Evolutionary conservation across 2,888 invertebrate genomes (phyloP).

Genomic region (Agrochola circellaris): DNA sequence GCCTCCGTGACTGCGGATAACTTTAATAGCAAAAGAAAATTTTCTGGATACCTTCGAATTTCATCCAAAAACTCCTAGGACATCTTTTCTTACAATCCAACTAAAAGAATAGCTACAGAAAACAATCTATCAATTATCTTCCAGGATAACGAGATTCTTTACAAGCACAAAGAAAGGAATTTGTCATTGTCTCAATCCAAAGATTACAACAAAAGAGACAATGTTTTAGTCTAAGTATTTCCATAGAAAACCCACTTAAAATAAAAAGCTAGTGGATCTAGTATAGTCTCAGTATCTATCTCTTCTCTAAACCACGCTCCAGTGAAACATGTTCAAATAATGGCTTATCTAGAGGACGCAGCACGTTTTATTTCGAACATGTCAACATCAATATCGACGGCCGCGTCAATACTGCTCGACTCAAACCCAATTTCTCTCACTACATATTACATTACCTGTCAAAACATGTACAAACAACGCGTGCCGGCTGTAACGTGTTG

Average conservation of each 20-base stretch:
- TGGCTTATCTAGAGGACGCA: constrained; percentile 61
- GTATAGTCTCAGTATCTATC: constrained; percentile 13
- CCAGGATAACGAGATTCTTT: not conserved
- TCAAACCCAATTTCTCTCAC: constrained; percentile 80
- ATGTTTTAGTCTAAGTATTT: not conserved
- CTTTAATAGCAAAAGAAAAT: constrained; percentile 20
- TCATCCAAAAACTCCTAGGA: not conserved
- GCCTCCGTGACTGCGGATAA: constrained; percentile 15
- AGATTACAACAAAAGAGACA: constrained; percentile 4
- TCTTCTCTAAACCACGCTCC: constrained; percentile 35
- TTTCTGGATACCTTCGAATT: constrained; percentile 9
- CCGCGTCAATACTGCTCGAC: constrained; percentile 67
- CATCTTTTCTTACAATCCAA: no score
- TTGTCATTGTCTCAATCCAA: not conserved
- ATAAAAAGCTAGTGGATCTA: not conserved
- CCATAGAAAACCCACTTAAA: not conserved
- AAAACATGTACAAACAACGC: constrained; percentile 77
- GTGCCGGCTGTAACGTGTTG: constrained; percentile 62
- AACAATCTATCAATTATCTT: constrained; percentile 1
- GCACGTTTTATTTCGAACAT: constrained; percentile 65
- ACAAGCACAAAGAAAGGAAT: constrained; percentile 16
- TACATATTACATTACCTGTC: constrained; percentile 83
- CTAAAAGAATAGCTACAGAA: not conserved
- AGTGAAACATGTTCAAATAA: constrained; percentile 58
- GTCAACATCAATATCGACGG: constrained; percentile 73